These are phyloP conservation scores for Eutrigla gurnardus DNA, from an alignment of 2,797 vertebrate species.

Conservation along the genomic window DNA sequence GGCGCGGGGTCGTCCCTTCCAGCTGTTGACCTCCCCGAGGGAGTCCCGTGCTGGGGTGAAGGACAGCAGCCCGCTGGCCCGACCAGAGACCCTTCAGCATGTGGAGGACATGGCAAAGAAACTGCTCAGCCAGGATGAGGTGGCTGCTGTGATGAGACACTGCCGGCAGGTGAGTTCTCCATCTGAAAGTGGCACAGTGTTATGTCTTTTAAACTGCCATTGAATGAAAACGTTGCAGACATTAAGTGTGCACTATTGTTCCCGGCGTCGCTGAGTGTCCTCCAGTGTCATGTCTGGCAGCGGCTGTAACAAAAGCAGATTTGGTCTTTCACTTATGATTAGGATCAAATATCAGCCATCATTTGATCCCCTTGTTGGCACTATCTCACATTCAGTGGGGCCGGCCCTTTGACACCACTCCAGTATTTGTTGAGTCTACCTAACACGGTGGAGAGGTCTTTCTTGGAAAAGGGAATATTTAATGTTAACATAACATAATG, in stretches of 20 bases:
- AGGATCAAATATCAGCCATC: conserved; percentile 58
- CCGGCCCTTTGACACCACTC: background rate
- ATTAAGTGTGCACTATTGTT: conserved; percentile 35
- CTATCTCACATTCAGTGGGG: conserved; percentile 22
- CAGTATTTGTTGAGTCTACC: conserved; percentile 21
- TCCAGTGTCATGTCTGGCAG: conserved; percentile 41
- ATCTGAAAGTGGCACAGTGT: conserved; percentile 16
- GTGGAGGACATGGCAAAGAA: conserved; percentile 90
- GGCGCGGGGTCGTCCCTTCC: conserved; percentile 74
- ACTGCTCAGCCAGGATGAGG: conserved; percentile 92
- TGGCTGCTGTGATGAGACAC: conserved; percentile 92
- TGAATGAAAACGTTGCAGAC: conserved; percentile 34
- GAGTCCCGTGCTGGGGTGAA: conserved; percentile 79
- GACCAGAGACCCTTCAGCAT: conserved; percentile 82
- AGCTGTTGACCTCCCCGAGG: conserved; percentile 77
- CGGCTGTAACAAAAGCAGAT: conserved; percentile 57
- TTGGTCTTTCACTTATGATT: conserved; percentile 63
- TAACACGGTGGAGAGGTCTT: background rate
- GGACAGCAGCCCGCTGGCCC: conserved; percentile 74
- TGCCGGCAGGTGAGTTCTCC: conserved; percentile 87
- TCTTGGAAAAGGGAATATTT: conserved; percentile 30
- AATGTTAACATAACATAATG: background rate
- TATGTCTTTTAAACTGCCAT: conserved; percentile 1
- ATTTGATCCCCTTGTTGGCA: conserved; percentile 38
- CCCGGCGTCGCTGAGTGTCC: conserved; percentile 36